Conservation (phyloP, 2,113 vertebrate genomes). For the Festucalex cinctus region DNA sequence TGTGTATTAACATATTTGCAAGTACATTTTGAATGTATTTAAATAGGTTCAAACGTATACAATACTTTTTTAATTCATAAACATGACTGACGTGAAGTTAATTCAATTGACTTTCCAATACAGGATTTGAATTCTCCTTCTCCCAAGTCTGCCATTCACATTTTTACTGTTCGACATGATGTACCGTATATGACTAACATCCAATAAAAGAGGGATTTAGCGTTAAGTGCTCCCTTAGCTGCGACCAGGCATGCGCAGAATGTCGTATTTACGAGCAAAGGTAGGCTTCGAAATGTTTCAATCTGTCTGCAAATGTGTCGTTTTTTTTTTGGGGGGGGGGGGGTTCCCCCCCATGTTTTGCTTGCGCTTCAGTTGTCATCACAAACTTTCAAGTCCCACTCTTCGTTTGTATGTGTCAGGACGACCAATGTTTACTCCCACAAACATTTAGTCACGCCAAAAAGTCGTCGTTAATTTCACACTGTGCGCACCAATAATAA, state of each 20-base stretch:
- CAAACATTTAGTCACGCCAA: constrained; percentile 35
- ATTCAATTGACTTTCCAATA: constrained; percentile 6
- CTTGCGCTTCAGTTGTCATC: constrained; percentile 4
- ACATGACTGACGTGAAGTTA: no score
- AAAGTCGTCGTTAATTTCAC: constrained; percentile 41
- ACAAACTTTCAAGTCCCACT: background rate
- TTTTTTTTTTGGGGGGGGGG: background rate
- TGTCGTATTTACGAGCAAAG: background rate
- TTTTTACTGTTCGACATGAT: constrained; percentile 12
- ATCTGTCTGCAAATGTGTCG: background rate
- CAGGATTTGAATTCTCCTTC: background rate
- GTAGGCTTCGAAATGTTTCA: background rate
- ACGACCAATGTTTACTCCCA: constrained; percentile 28
- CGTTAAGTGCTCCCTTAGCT: constrained; percentile 4
- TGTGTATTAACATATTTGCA: no score
- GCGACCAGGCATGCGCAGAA: background rate
- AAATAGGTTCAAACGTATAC: no score
- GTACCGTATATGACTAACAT: background rate
- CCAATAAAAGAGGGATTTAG: constrained; percentile 4
- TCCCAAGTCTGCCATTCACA: constrained; percentile 1
- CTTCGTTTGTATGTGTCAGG: constrained; percentile 14
- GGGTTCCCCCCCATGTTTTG: background rate
- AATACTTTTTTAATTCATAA: no score
- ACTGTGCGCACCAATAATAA: constrained; percentile 39
- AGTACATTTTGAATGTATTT: no score